phyloP scores from a whole-genome alignment of 1,140 invertebrate species.

The Hydropsyche tenuis region DNA sequence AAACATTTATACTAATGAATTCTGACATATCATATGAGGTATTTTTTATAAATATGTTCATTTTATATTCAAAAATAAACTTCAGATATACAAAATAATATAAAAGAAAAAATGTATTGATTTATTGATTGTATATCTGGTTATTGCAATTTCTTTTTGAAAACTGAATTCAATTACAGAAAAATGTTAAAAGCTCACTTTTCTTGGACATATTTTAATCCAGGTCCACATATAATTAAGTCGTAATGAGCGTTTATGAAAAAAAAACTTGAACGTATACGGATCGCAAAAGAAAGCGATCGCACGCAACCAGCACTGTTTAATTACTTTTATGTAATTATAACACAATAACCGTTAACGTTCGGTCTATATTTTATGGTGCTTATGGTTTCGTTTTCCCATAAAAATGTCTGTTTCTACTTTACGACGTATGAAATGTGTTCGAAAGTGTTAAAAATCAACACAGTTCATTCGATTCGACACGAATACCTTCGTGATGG shows the following conservation, averaged over 20 bases:
- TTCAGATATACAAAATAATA: too few species aligned
- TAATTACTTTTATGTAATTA: background rate
- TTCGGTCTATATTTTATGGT: background rate
- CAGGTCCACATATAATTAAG: background rate
- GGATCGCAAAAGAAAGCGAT: background rate
- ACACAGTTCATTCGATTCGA: background rate
- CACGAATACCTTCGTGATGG: background rate
- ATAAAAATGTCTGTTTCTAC: too few species aligned
- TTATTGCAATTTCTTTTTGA: too few species aligned
- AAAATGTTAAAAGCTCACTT: too few species aligned
- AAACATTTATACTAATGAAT: too few species aligned
- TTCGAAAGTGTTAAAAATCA: conserved; percentile 9
- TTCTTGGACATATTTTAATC: too few species aligned
- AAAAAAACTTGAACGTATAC: background rate
- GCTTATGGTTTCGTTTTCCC: background rate
- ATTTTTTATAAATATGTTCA: too few species aligned
- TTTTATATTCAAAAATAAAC: too few species aligned
- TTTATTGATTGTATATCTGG: too few species aligned
- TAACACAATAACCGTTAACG: background rate
- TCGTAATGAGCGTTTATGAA: background rate
- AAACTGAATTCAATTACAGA: too few species aligned
- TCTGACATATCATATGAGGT: too few species aligned
- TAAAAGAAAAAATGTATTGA: too few species aligned
- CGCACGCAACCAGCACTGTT: background rate
- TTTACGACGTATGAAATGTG: background rate